Conservation (phyloP, 2,888 invertebrate genomes). For the Fragum whitleyi region DNA sequence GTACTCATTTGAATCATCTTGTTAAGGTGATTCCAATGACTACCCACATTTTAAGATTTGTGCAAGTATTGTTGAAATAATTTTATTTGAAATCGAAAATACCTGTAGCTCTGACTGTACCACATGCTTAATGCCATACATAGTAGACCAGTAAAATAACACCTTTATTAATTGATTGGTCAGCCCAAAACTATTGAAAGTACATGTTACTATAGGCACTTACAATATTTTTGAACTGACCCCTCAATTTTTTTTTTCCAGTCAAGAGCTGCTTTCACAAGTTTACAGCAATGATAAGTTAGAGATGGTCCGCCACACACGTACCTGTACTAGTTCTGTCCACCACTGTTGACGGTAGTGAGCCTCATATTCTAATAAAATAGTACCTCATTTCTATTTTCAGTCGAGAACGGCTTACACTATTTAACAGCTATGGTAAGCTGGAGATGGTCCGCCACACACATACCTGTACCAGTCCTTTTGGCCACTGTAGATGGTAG, state of each 20-base stretch:
- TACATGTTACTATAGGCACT: too few relatives aligned
- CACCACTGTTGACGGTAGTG: constrained; percentile 66
- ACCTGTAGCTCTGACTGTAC: too few relatives aligned
- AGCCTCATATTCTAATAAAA: constrained; percentile 65
- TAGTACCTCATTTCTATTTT: constrained; percentile 7
- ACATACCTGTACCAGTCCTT: constrained; percentile 81
- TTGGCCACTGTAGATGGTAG: constrained; percentile 71
- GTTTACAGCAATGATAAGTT: constrained; percentile 79
- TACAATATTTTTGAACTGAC: too few relatives aligned
- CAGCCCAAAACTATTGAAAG: too few relatives aligned
- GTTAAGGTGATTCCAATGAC: too few relatives aligned
- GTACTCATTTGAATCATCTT: too few relatives aligned
- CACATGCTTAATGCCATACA: too few relatives aligned
- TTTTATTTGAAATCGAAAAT: too few relatives aligned
- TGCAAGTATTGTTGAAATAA: too few relatives aligned
- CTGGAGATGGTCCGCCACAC: constrained; percentile 79
- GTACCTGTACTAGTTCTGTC: constrained; percentile 81
- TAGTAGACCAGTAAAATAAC: too few relatives aligned
- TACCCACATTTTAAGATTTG: too few relatives aligned
- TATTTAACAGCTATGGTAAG: constrained; percentile 79
- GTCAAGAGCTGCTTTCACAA: constrained; percentile 63
- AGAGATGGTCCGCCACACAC: constrained; percentile 79
- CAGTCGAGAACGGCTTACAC: constrained; percentile 56
- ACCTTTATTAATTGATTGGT: too few relatives aligned
- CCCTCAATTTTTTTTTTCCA: constrained; percentile 36